phyloP scores from a whole-genome alignment of 53 echinoderm and acorn worm species.

The Apostichopus leukothele region DNA sequence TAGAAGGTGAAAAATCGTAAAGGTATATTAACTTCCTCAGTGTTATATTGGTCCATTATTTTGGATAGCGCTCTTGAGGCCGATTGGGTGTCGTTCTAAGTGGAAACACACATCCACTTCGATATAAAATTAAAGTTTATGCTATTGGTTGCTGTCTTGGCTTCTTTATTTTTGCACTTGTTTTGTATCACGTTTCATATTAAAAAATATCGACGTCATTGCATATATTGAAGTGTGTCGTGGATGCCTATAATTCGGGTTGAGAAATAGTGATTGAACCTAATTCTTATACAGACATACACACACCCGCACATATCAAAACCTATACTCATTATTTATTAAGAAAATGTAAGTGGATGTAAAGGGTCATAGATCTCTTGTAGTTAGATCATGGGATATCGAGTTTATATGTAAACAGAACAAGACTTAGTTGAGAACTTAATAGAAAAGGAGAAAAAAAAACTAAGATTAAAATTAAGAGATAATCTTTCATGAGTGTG shows the following conservation, averaged over 20 bases:
- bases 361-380: too few species aligned
- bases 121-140: conserved; percentile 4
- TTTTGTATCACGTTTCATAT: not conserved
- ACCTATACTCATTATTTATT: too few species aligned
- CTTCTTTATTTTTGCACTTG: not conserved
- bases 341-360: too few species aligned
- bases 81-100: conserved; percentile 7
- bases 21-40: not conserved
- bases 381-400: too few species aligned
- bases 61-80: not conserved
- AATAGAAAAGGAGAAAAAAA: too few species aligned
- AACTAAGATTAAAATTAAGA: too few species aligned
- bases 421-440: too few species aligned
- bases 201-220: not conserved
- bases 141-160: not conserved
- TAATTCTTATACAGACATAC: too few species aligned
- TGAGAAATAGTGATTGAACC: not conserved
- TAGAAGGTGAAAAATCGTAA: not conserved
- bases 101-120: conserved; percentile 7
- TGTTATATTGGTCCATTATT: not conserved
- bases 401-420: too few species aligned
- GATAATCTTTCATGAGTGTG: too few species aligned
- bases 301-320: too few species aligned
- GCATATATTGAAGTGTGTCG: not conserved
- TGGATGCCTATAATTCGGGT: not conserved